Evolutionary conservation across 2,888 invertebrate genomes (phyloP), one percentile per base, ranked within the genome.

Genomic region (Margaritifera margaritifera): DNA sequence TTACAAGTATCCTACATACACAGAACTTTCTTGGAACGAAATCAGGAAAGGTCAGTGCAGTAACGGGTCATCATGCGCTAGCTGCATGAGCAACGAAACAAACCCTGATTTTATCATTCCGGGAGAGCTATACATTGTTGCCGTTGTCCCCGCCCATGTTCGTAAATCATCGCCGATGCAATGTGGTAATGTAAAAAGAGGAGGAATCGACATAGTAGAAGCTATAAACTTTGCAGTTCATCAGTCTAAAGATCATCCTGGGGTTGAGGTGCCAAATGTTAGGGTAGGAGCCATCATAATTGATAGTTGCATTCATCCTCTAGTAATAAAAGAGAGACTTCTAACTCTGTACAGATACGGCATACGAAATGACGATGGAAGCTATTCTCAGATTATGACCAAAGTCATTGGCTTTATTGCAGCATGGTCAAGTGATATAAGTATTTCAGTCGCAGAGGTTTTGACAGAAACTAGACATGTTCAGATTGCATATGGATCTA

Each of bases 241-340:
- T 4, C 66, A 66, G 8, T 69, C 74, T 15, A 75, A 75, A 52
- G n/a, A 50, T 15, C 50, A 15, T 2, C 59, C 42, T 25, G 53
- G 2, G 4, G 66, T 42, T 15, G 31, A 24, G 3, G 71, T 73
- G 3, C 75, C 72, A 0, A 55, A 54, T 19, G 75, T 74, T 11
- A 66, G 65, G 15, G 67, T 81, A 27, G 81, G 81, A 4, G 57
- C 69, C 20, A 69, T 77, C 4, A 66, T 81, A 5, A 75, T 81
- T n/a, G 76, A 81, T 60, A 79, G 76, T 19, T 81, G 81, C 55
- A 74, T 80, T 55, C 76, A 80, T 55, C 75, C 77, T 2, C 69
- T 79, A 25, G 55, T 79, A 0, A 63, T 71, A 19, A 73, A 78
- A 52, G 72, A 73, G 24, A 79, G 72, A 27, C 58, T 81, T 2